Evolutionary conservation across 2,113 vertebrate species (phyloP), one percentile per base, ranked within the genome.

Genomic region (Brachypteracias leptosomus): DNA sequence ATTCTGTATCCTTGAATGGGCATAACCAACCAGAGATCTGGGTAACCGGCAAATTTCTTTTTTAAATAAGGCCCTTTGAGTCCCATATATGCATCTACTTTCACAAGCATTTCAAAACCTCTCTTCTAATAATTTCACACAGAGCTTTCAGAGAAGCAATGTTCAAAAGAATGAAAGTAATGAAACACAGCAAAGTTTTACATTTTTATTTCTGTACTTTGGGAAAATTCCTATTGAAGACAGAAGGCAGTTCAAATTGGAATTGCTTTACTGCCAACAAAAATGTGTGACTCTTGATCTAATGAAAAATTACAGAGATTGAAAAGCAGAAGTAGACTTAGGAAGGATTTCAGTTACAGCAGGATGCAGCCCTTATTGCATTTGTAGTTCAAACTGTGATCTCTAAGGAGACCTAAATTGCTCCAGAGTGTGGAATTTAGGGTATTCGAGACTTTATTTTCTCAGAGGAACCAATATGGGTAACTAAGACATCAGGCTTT

Each of bases 91-190:
- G 97, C 98, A 98, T 98, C 97, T 98, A 96, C 96, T 97, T 98
- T 98, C 95, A 97, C 95, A 97, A 94, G 96, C 97, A 97, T 98
- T 97, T 97, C 96, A 98, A 98, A 98, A 97, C 96, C 93, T 68
- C 19, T 97, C 97, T 98, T 98, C 97, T 98, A 98, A 98, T 98
- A 98, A 98, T 97, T 98, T 98, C 98, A 98, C 98, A 98, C 97
- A 98, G 98, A 97, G 98, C 97, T 98, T 97, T 97, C 97, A 91
- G 96, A 63, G 87, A 88, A 93, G 97, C 95, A 93, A 94, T 93
- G 96, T 98, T 98, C 97, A 98, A 98, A 98, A 98, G 97, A 97
- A 97, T 96, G 93, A 97, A 96, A 96, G 96, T 98, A 98, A 98
- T 98, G 97, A 98, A 98, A 98, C 94, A 95, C 65, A 97, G 97